phyloP scores from a whole-genome alignment of 2,888 invertebrate genomes.

The Aleiodes testaceus region DNA sequence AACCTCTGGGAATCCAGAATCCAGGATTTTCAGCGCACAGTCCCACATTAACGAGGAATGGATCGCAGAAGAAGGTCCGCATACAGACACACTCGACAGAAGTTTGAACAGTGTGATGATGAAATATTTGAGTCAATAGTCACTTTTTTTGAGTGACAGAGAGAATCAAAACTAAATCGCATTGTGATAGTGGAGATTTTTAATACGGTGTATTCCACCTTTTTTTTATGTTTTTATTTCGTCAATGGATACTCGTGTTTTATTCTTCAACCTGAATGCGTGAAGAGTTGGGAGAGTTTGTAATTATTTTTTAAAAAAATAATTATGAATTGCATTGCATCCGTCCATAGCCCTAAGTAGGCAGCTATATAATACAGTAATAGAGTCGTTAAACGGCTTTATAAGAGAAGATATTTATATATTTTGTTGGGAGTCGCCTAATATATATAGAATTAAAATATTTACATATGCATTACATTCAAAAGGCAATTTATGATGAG shows the following conservation, averaged over 20 bases:
- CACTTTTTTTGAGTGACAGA: too few species aligned
- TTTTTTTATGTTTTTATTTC: conserved; percentile 15
- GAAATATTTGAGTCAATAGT: conserved; percentile 8
- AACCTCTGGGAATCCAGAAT: conserved; percentile 89
- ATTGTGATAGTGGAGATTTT: conserved; percentile 33
- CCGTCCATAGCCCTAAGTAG: conserved; percentile 68
- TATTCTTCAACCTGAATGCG: conserved; percentile 4
- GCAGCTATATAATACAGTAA: conserved; percentile 59
- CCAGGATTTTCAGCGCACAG: conserved; percentile 89
- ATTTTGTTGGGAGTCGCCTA: conserved; percentile 62
- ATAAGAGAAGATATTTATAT: conserved; percentile 59
- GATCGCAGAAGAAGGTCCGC: conserved; percentile 91
- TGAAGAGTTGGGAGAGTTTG: conserved; percentile 5
- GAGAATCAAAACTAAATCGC: conserved; percentile 28
- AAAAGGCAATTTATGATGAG: conserved; percentile 1
- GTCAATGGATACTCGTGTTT: conserved; percentile 21
- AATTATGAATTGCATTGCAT: conserved; percentile 53
- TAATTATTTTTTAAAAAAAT: conserved; percentile 23
- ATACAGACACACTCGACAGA: conserved; percentile 95
- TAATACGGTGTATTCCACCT: conserved; percentile 15
- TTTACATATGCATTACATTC: conserved; percentile 47
- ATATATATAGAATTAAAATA: conserved; percentile 51
- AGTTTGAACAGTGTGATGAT: conserved; percentile 75
- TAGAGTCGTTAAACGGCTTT: conserved; percentile 57
- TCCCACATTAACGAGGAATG: conserved; percentile 87